Percentiles rank a stretch among this genome's conserved stretches.
phyloP scores from a whole-genome alignment of 2,888 invertebrate species.

The Pachymerium ferrugineum region DNA sequence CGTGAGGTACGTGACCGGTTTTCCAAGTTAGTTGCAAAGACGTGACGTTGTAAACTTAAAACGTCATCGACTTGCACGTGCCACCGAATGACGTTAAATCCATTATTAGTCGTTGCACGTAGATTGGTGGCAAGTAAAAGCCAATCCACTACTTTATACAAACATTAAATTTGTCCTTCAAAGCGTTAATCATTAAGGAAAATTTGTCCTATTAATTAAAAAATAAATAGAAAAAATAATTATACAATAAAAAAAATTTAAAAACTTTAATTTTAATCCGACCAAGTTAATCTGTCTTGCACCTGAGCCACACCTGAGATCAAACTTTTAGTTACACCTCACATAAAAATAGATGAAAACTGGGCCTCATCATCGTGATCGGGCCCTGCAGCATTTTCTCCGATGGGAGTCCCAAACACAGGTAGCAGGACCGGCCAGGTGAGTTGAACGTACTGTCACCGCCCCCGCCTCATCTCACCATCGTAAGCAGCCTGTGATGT shows the following conservation, averaged over 20 bases:
- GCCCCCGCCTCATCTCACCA: slow-evolving; percentile 10
- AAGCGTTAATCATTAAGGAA: background rate
- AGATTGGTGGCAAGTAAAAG: too few relatives aligned
- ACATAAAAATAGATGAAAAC: too few relatives aligned
- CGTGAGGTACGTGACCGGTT: background rate
- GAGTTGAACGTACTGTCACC: slow-evolving; percentile 11
- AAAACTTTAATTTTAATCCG: background rate
- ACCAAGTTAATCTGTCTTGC: background rate
- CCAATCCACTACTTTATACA: background rate
- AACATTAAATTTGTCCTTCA: background rate
- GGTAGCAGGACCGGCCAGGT: background rate
- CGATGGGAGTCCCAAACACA: background rate
- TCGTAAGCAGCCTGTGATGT: background rate
- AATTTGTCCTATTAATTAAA: background rate
- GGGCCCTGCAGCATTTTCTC: background rate
- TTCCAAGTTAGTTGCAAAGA: too few relatives aligned
- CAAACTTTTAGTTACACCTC: background rate
- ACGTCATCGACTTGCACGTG: background rate
- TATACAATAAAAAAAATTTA: background rate
- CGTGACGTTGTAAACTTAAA: background rate
- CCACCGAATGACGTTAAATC: background rate
- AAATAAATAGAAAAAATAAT: background rate
- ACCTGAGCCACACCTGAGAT: background rate
- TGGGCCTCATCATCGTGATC: background rate
- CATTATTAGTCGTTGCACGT: too few relatives aligned